Evolutionary conservation across 1,140 invertebrate species (phyloP), one percentile per base, ranked within the genome.

Genomic region (Listronotus bonariensis): DNA sequence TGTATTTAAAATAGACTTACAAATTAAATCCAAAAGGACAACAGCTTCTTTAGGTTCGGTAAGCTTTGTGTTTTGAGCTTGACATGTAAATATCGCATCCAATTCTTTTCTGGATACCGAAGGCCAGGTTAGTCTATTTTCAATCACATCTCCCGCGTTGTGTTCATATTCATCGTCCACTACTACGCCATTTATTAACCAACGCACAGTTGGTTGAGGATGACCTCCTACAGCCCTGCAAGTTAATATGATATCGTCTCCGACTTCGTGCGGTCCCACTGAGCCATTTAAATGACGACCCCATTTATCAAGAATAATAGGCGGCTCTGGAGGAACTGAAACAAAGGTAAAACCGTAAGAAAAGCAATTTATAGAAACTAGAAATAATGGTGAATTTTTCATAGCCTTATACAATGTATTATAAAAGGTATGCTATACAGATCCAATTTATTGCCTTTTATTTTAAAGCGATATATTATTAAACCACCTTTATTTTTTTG

Each of bases 291-390:
- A 81, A 71, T 86, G 84, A 51, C 87, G 84, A 14, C 89, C 86
- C 86, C 86, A 88, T 75, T 87, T 82, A 79, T 93, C 90, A 69
- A 92, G 83, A 72, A 96, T 92, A 58, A 90, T 87, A 32, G 92
- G 91, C 74, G 89, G 86, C 72, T 92, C 90, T 4, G 92, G 92
- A 65, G 91, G 91, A 72, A 95, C 92, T 95, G 85, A 67, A 78
- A 79, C 41, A 75, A 67, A 61, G 38, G 31, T 42, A 52, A 53
- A 52, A 52, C 26, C 43, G 57, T 49, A 68, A 63, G 65, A 69
- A 31, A 57, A 38, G 34, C 57, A 45, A 57, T 57, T 57, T 57
- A 57, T 48, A 41, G 45, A 48, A 59, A 59, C 31, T 59, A 51
- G 46, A 49, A 51, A 51, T 40, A 46, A 57, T 57, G 43, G 43